These are phyloP conservation scores for Mystacornis crossleyi DNA, from an alignment of 2,113 vertebrate genomes.

Conservation along the genomic window DNA sequence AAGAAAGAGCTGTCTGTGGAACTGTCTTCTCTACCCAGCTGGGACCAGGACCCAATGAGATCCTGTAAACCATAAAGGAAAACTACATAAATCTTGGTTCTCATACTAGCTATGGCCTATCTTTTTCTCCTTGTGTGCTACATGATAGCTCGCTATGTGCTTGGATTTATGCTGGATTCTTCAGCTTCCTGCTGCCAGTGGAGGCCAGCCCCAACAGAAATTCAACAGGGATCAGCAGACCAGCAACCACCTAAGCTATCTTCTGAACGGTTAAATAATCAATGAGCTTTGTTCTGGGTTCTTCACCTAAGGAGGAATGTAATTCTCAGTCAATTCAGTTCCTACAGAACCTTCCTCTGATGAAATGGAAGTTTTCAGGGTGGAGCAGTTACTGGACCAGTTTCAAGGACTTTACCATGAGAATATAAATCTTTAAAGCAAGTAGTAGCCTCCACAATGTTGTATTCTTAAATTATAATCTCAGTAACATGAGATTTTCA, in stretches of 20 bases:
- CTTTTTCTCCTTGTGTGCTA: background rate
- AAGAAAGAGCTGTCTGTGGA: constrained; percentile 68
- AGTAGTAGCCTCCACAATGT: background rate
- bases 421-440: background rate
- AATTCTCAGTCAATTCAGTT: background rate
- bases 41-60: constrained; percentile 80
- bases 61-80: constrained; percentile 52
- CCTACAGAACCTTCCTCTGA: background rate
- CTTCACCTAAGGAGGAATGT: background rate
- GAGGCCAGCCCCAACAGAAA: background rate
- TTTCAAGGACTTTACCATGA: background rate
- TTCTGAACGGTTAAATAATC: background rate
- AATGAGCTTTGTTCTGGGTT: background rate
- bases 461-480: background rate
- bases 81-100: constrained; percentile 3
- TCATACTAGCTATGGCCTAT: background rate
- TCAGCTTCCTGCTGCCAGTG: background rate
- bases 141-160: background rate
- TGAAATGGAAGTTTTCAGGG: background rate
- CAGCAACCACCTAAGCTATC: background rate
- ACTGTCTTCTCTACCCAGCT: constrained; percentile 71
- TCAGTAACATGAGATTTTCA: background rate
- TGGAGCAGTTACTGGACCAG: background rate
- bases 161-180: background rate
- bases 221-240: background rate